Evolutionary conservation across 2,113 vertebrate species (phyloP), one percentile per base, ranked within the genome.

Genomic region (Phylloscopus trochiloides): DNA sequence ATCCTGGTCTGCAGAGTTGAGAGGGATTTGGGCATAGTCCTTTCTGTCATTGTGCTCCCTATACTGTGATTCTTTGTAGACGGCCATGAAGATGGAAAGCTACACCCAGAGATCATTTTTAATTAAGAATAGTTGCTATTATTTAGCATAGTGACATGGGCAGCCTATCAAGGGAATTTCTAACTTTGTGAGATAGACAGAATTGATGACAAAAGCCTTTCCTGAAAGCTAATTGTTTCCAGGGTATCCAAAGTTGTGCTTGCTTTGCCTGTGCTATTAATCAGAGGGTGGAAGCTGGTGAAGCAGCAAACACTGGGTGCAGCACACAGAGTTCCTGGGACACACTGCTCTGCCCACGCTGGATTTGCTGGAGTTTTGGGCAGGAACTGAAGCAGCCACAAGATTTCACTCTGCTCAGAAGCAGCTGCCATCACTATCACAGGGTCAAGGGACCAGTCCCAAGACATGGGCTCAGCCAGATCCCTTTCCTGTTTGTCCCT

Each of bases 51-150:
- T 73, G 62, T 62, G 61, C 51, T 82, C 71, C 55, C 14, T 5
- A 1, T 38, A 6, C 38, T 80, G 32, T 50, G 42, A 26, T 68
- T 82, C 40, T 71, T 84, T 72, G 80, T 50, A 66, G 61, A 45
- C 6, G 10, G 54, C 77, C 6, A 5, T 47, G 45, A 95, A 82
- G 87, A 85, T 73, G 74, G 66, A 97, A 91, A 93, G 80, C 71
- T 94, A 65, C 34, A 79, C 29, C 62, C 74, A 73, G 58, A 42
- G 70, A 89, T 91, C 54, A 73, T 94, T 96, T 95, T 94, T 91
- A 96, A 94, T 95, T 88, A 96, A 95, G 81, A 96, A 45, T 78
- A 78, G 70, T 94, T 85, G 86, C 81, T 90, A 34, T 87, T 96
- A 62, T 75, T 95, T 92, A 96, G 66, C 80, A 73, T 47, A 90